Evolutionary conservation across 2,797 vertebrate species (phyloP).

Genomic region (Heterohyrax brucei): DNA sequence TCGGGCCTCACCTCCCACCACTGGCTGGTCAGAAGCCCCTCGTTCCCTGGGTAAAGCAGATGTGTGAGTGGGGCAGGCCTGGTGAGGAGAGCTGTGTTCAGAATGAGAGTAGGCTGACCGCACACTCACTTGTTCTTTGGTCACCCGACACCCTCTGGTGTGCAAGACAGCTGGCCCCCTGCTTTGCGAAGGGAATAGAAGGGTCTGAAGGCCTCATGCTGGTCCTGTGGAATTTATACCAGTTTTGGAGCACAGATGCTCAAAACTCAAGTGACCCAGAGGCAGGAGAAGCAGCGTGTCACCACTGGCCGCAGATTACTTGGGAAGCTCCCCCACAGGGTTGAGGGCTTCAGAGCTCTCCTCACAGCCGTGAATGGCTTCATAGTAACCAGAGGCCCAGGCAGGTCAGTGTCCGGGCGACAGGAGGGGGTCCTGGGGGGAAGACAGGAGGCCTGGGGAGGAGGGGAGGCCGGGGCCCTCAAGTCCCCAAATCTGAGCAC

Average conservation of each 20-base stretch:
- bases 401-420: background rate
- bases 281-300: background rate
- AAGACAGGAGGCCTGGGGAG: background rate
- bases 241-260: background rate
- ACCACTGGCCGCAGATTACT: background rate
- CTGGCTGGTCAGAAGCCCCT: background rate
- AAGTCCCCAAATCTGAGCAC: background rate
- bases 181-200: background rate
- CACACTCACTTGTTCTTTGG: background rate
- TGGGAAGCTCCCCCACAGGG: background rate
- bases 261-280: background rate
- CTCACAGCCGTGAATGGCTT: accelerated
- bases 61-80: background rate
- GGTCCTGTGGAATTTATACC: background rate
- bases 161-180: background rate
- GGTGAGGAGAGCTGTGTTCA: background rate
- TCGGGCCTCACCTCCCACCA: accelerated
- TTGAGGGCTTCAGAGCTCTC: background rate
- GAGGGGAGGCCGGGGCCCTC: background rate
- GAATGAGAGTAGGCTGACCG: background rate
- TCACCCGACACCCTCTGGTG: accelerated
- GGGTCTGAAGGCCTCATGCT: background rate
- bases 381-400: background rate
- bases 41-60: accelerated
- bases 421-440: background rate